Conservation (phyloP, 2,113 vertebrate genomes). For the Panthera tigris region DNA sequence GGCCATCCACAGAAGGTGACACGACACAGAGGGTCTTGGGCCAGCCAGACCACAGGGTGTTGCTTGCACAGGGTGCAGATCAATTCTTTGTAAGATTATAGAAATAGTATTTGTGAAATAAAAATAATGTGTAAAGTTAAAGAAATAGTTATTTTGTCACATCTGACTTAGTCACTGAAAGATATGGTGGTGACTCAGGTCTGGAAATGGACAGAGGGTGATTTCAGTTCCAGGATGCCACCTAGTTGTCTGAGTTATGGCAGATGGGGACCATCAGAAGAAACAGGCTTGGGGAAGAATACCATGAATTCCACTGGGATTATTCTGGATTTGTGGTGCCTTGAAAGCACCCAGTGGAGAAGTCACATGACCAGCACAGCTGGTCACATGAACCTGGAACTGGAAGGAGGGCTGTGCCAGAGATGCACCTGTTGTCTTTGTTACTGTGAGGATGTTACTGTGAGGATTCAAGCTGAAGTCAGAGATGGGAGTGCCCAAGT, state of each 20-base stretch:
- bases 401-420: neutral
- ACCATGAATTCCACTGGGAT: neutral
- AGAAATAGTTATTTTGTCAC: neutral
- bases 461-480: too few species aligned
- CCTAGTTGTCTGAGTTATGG: neutral
- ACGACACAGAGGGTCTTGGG: neutral
- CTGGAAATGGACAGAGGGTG: neutral
- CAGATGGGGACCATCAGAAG: neutral
- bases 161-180: neutral
- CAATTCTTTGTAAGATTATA: neutral
- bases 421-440: neutral
- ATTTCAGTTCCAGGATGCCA: neutral
- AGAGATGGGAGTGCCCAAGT: neutral
- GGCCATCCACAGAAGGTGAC: too few species aligned
- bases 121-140: neutral
- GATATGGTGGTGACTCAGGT: neutral
- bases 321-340: neutral
- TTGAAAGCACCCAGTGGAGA: neutral
- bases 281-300: neutral
- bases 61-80: neutral
- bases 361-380: neutral
- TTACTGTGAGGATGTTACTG: neutral
- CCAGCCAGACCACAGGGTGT: neutral
- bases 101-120: neutral
- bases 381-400: fast-evolving